A percentile compares a stretch with the other conserved stretches of the same genome.
phyloP scores from a whole-genome alignment of 2,113 vertebrate species.

The Ailurus styani region DNA sequence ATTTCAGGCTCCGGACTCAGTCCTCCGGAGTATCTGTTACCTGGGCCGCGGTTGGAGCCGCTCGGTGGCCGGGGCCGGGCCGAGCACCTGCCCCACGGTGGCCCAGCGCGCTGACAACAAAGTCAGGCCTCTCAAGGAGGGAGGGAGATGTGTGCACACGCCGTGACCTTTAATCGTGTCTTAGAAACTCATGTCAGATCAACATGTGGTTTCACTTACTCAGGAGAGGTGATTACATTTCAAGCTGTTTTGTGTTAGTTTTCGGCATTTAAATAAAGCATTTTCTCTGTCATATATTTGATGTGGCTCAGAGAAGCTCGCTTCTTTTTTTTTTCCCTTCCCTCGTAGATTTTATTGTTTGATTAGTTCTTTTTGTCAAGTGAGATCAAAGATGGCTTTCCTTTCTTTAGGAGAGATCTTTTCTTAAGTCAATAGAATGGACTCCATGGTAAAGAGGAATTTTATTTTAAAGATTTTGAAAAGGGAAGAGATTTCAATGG shows the following conservation, averaged over 20 bases:
- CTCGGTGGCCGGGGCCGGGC: neutral
- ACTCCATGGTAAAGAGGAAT: conserved; percentile 52
- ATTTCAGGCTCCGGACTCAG: neutral
- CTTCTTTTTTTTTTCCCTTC: neutral
- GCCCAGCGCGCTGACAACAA: neutral
- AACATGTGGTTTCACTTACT: conserved; percentile 74
- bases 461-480: conserved; percentile 66
- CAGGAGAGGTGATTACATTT: conserved; percentile 64
- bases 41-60: fast-evolving
- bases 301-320: conserved; percentile 75
- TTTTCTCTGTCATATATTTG: conserved; percentile 78
- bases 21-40: fast-evolving
- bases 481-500: conserved; percentile 58
- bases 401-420: conserved; percentile 67
- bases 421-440: conserved; percentile 64
- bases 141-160: conserved; percentile 65
- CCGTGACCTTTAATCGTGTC: conserved; percentile 78
- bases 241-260: conserved; percentile 77
- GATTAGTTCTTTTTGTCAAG: conserved; percentile 78
- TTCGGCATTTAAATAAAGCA: conserved; percentile 75
- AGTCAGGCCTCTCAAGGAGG: conserved; percentile 43
- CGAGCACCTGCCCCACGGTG: conserved; percentile 63
- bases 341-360: conserved; percentile 73
- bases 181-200: conserved; percentile 75
- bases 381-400: conserved; percentile 76